phyloP scores from a whole-genome alignment of 2,888 invertebrate species.

The Athalia circularis region DNA sequence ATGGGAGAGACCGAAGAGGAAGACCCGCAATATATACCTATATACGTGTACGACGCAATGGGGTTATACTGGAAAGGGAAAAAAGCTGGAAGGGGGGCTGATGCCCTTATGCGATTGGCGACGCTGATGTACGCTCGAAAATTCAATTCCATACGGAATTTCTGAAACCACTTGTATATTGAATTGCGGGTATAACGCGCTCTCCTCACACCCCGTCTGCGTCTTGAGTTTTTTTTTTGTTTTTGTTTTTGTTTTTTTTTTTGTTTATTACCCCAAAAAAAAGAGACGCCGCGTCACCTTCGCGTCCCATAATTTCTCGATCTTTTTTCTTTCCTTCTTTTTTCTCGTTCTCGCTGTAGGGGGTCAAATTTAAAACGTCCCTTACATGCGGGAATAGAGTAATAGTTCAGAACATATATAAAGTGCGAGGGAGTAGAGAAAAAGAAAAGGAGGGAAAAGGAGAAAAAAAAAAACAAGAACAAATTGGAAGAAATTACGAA shows the following conservation, averaged over 20 bases:
- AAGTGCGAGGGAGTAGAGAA: too few species aligned
- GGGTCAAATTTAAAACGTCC: neutral
- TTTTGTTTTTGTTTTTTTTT: neutral
- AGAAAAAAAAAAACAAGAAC: too few species aligned
- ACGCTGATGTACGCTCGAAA: conserved; percentile 35
- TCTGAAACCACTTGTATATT: conserved; percentile 30
- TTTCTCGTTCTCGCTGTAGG: neutral
- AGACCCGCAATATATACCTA: too few species aligned
- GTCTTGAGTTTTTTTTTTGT: neutral
- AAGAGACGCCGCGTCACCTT: neutral
- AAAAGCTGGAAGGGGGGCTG: neutral
- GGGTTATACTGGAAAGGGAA: neutral
- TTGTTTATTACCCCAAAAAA: neutral
- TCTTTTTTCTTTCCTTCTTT: too few species aligned
- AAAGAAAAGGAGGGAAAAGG: too few species aligned
- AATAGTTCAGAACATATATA: too few species aligned
- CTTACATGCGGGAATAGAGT: too few species aligned
- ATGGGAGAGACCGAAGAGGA: neutral
- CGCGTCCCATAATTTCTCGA: neutral
- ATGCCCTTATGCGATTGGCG: conserved; percentile 35
- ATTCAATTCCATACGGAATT: conserved; percentile 37
- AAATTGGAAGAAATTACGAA: neutral
- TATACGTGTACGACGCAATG: neutral
- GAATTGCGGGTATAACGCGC: conserved; percentile 29
- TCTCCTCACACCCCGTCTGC: neutral